These are phyloP conservation scores for Lagopus leucura DNA, from an alignment of 2,113 vertebrate genomes.

Conservation along the genomic window DNA sequence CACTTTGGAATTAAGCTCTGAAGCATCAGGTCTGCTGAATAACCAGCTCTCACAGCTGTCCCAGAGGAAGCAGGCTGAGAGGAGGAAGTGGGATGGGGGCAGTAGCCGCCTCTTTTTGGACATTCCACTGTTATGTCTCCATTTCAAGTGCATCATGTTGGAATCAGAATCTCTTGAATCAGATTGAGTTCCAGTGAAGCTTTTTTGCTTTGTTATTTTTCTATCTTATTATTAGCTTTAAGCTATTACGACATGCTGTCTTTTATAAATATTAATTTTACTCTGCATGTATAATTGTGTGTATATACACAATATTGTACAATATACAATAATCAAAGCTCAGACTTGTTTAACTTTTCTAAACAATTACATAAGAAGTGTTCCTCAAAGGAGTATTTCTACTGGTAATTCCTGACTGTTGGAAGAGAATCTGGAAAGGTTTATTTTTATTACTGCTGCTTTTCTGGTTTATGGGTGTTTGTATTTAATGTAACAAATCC, in stretches of 20 bases:
- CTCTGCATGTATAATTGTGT: neutral
- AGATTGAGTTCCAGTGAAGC: neutral
- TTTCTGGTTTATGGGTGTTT: neutral
- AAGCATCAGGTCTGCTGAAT: neutral
- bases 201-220: neutral
- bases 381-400: neutral
- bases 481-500: neutral
- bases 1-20: neutral
- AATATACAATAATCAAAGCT: neutral
- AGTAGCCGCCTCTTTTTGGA: neutral
- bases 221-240: neutral
- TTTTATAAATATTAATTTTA: neutral
- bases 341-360: neutral
- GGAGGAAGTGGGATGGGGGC: rapidly evolving
- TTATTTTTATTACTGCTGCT: neutral
- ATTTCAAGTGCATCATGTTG: rapidly evolving
- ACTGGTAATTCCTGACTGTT: neutral
- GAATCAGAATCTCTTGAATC: neutral
- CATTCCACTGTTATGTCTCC: neutral
- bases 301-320: neutral
- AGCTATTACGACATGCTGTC: neutral
- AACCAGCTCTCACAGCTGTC: neutral
- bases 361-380: neutral
- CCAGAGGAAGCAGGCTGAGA: neutral
- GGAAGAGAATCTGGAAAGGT: neutral